Evolutionary conservation across 2,797 vertebrate species (phyloP), one percentile per base, ranked within the genome.

Genomic region (Melanogrammus aeglefinus): DNA sequence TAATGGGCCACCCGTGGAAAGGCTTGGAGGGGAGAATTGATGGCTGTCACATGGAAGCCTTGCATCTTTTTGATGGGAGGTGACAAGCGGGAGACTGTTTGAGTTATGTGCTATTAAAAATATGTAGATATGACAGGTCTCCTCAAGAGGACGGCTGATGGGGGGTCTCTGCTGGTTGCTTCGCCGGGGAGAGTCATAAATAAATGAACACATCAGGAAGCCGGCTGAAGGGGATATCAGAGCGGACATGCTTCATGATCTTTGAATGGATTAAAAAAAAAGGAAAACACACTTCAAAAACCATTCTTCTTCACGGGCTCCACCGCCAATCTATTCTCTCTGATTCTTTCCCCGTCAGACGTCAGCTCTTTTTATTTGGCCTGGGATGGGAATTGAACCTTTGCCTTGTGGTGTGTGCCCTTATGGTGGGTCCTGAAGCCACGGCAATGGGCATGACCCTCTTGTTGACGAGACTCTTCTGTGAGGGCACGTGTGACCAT

Each of bases 71-170:
- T 91, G 85, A 93, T 88, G 86, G 88, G 84, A 85, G 81, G 79
- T 80, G 92, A 92, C 92, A 89, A 84, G 82, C 81, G 86, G 79
- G 91, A 24, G 89, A 87, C 82, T 77, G 79, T 86, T 85, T 91
- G 92, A 91, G 89, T 93, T 94, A 91, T 89, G 89, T 90, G 90
- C 88, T 88, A 91, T 93, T 93, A 93, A 92, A 92, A 92, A 92
- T 92, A 93, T 93, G 91, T 88, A 92, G 92, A 94, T 93, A 88
- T 94, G 93, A 94, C 92, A 93, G 90, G 82, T 39, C 77, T 89
- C 81, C 93, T 92, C 92, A 16, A 12, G 91, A 91, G 92, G 83
- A 79, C 76, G 75, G 79, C 82, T 87, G 89, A 91, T 86, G 86
- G 77, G 83, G 89, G 90, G 82, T 88, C 91, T 92, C 90, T 79